phyloP scores from a whole-genome alignment of 2,113 vertebrate species.

The Cyphotilapia sp. region DNA sequence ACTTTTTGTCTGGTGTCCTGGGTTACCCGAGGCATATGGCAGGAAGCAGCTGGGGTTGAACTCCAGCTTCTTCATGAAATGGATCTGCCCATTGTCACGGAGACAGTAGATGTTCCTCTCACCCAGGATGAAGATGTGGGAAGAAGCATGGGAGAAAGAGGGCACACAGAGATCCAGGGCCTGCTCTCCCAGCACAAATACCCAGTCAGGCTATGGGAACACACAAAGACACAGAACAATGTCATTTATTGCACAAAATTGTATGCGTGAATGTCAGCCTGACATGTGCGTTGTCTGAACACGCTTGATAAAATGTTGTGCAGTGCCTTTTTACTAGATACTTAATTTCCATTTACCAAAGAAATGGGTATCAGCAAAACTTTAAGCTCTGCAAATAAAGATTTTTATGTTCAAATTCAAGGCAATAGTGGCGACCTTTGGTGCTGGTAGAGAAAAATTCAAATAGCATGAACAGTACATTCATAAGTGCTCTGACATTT shows the following conservation, averaged over 20 bases:
- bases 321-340: background rate
- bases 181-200: conserved; percentile 88
- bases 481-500: background rate
- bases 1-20: background rate
- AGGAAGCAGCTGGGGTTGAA: conserved; percentile 93
- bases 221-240: background rate
- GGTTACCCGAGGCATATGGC: conserved; percentile 83
- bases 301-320: background rate
- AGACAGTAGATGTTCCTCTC: conserved; percentile 94
- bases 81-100: conserved; percentile 91
- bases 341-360: background rate
- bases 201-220: conserved; percentile 85
- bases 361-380: background rate
- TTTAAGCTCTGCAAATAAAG: background rate
- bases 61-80: conserved; percentile 97
- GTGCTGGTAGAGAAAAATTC: background rate
- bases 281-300: background rate
- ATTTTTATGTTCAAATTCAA: background rate
- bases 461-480: background rate
- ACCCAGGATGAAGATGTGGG: conserved; percentile 87
- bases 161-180: conserved; percentile 83
- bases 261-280: background rate
- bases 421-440: background rate
- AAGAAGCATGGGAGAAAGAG: conserved; percentile 75
- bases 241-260: background rate